Conservation (phyloP, 2,888 invertebrate genomes). For the Cerastis leucographa region DNA sequence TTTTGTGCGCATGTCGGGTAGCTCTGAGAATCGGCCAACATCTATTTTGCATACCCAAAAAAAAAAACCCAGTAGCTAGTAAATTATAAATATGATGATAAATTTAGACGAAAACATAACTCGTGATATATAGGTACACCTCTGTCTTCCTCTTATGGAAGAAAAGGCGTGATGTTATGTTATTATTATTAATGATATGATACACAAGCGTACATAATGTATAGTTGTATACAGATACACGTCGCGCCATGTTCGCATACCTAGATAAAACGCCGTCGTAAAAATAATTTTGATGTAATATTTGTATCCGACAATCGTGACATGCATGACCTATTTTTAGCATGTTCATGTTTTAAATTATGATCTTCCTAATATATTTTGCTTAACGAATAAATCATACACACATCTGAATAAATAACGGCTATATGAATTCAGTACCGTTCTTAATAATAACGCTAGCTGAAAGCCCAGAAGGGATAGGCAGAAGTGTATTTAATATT, state of each 20-base stretch:
- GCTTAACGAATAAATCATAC: neutral
- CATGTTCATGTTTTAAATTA: neutral
- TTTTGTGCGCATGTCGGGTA: too few species aligned
- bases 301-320: neutral
- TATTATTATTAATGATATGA: neutral
- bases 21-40: too few species aligned
- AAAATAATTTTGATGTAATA: slow-evolving; percentile 14
- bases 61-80: too few species aligned
- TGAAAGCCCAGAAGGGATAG: too few species aligned
- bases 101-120: neutral
- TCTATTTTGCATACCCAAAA: too few species aligned
- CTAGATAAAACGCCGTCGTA: slow-evolving; percentile 3
- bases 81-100: neutral
- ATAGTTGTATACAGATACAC: neutral
- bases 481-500: too few species aligned
- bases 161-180: neutral
- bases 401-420: neutral
- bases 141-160: neutral
- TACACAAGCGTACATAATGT: neutral
- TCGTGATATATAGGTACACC: neutral
- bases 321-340: neutral
- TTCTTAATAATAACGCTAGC: neutral
- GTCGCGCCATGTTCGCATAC: neutral
- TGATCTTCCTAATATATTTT: neutral
- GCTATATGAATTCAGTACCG: neutral